Percentiles rank a stretch among this genome's conserved stretches.
These are phyloP conservation scores for Dermolepida albohirtum DNA, from an alignment of 2,888 invertebrate genomes.

Conservation along the genomic window DNA sequence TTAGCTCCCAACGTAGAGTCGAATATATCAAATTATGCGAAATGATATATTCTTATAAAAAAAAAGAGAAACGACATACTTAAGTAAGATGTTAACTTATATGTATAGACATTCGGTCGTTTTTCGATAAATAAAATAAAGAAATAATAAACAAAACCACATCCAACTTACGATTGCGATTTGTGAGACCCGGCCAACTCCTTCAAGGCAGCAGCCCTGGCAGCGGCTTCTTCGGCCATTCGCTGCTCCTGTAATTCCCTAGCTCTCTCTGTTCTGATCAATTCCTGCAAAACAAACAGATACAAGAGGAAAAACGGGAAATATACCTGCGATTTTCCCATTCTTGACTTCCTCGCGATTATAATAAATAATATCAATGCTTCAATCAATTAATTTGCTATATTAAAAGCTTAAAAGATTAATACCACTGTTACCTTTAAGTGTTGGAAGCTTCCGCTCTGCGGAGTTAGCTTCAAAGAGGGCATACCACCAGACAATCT, in stretches of 20 bases:
- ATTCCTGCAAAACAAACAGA: slow-evolving; percentile 65
- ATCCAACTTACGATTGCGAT: slow-evolving; percentile 54
- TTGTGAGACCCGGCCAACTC: slow-evolving; percentile 66
- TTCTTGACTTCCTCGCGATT: no score
- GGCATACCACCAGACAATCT: slow-evolving; percentile 63
- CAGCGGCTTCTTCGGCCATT: slow-evolving; percentile 79
- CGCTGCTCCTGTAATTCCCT: slow-evolving; percentile 82
- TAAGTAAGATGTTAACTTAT: no score
- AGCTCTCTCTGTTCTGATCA: slow-evolving; percentile 81
- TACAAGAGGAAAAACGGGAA: slow-evolving; percentile 40
- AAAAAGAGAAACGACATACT: no score
- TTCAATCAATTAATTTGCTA: no score
- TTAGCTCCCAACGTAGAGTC: no score
- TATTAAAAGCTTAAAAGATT: not conserved
- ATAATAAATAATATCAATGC: no score
- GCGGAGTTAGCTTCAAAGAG: slow-evolving; percentile 68
- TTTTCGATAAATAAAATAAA: no score
- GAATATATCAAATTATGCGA: no score
- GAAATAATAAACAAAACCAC: not conserved
- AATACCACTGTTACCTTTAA: slow-evolving; percentile 68
- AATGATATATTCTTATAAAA: no score
- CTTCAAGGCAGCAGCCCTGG: slow-evolving; percentile 71
- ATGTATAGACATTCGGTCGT: no score
- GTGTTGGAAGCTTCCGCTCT: slow-evolving; percentile 75
- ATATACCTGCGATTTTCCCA: not conserved